Conservation (phyloP, 2,888 invertebrate species). For the Lasiommata megera region DNA sequence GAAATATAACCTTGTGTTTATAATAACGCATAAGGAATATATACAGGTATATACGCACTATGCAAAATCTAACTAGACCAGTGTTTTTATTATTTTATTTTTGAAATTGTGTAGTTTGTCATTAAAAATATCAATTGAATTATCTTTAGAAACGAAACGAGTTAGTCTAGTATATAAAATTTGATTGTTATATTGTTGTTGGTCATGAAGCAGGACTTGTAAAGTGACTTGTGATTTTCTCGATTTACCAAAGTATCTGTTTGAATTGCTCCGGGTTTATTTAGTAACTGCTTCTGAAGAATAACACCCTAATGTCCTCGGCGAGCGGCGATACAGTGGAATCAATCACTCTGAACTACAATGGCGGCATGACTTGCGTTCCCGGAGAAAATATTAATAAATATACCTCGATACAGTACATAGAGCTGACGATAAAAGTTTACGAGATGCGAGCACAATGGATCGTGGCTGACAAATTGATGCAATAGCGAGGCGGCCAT, state of each 20-base stretch:
- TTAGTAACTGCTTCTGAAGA: not conserved
- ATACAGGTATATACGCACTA: too few species aligned
- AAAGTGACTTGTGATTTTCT: too few species aligned
- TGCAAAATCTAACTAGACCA: too few species aligned
- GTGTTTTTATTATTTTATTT: too few species aligned
- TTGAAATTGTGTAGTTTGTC: too few species aligned
- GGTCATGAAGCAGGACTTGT: too few species aligned
- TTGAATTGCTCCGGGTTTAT: not conserved
- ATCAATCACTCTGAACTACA: conserved; percentile 24
- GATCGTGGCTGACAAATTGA: conserved; percentile 36
- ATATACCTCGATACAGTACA: conserved; percentile 12
- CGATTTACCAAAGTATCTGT: not conserved
- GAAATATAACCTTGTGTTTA: too few species aligned
- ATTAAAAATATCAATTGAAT: too few species aligned
- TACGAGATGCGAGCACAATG: conserved; percentile 35
- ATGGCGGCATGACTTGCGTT: conserved; percentile 21
- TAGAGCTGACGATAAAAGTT: conserved; percentile 37
- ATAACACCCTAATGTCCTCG: not conserved
- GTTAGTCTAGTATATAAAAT: too few species aligned
- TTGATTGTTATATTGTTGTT: too few species aligned
- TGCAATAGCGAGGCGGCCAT: conserved; percentile 20
- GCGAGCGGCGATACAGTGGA: not conserved
- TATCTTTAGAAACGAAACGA: too few species aligned
- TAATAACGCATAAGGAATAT: too few species aligned
- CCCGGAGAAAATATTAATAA: conserved; percentile 26